Conservation (phyloP, 2,797 vertebrate species). For the Catamblyrhynchus diadema region DNA sequence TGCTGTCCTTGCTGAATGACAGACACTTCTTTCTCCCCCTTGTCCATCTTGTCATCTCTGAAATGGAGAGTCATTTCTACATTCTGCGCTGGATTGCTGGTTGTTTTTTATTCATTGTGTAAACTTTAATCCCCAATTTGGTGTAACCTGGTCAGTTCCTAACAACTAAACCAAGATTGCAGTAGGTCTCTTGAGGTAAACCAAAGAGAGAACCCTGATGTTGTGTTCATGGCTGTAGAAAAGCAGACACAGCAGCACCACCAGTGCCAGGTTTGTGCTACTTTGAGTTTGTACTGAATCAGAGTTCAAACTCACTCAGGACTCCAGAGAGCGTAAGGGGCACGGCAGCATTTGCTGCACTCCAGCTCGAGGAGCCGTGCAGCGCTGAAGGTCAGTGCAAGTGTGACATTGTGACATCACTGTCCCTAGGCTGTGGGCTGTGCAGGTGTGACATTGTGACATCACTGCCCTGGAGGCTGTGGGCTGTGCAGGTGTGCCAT, state of each 20-base stretch:
- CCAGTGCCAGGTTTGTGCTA: background rate
- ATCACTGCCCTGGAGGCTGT: background rate
- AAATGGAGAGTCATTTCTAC: background rate
- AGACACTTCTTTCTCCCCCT: slow-evolving; percentile 26
- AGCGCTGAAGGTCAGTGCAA: rapidly evolving
- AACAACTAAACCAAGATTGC: background rate
- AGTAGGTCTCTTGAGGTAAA: background rate
- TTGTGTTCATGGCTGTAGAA: background rate
- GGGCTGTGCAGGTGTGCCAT: rapidly evolving
- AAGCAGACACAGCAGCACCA: background rate
- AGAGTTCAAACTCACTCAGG: background rate
- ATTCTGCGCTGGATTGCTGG: background rate
- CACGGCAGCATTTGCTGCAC: background rate
- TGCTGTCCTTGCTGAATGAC: slow-evolving; percentile 39
- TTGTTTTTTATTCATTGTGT: background rate
- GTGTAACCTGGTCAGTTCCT: background rate
- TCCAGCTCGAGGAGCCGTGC: rapidly evolving
- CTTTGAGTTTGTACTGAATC: background rate
- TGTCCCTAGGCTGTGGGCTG: no score
- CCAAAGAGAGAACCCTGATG: background rate
- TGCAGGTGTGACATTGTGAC: background rate
- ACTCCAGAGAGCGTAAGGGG: rapidly evolving
- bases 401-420: rapidly evolving
- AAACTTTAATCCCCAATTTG: background rate
- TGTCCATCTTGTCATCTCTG: slow-evolving; percentile 32